phyloP scores from a whole-genome alignment of 2,888 invertebrate genomes.

The Ectemnius cavifrons region DNA sequence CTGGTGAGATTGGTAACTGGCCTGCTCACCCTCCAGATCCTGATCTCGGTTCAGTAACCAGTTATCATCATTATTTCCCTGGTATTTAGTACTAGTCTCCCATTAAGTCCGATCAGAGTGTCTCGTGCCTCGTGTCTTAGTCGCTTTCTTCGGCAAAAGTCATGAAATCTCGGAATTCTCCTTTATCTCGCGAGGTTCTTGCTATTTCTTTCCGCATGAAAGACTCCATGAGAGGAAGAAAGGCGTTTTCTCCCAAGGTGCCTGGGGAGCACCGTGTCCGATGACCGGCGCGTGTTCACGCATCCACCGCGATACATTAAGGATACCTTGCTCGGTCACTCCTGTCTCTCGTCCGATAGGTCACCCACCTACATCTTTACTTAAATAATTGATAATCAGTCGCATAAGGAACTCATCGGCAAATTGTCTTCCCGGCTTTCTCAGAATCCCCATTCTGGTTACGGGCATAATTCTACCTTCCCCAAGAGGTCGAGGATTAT shows the following conservation, averaged over 20 bases:
- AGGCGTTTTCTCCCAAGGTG: conserved; percentile 48
- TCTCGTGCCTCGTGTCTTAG: not conserved
- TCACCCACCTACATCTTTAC: no score
- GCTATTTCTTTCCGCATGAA: conserved; percentile 43
- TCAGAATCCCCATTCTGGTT: no score
- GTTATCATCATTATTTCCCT: no score
- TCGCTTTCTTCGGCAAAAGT: conserved; percentile 42
- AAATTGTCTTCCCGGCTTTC: no score
- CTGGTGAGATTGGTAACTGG: no score
- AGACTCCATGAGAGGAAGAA: conserved; percentile 38
- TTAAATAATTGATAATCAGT: no score
- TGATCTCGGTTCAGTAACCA: no score
- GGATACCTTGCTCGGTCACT: conserved; percentile 49
- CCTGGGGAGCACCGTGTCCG: conserved; percentile 66
- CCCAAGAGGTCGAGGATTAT: no score
- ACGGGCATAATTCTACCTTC: no score
- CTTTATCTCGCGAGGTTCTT: conserved; percentile 55
- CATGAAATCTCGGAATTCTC: conserved; percentile 66
- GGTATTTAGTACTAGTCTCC: not conserved
- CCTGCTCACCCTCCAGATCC: no score
- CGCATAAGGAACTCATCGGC: no score
- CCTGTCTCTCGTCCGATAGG: conserved; percentile 20
- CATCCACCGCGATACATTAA: conserved; percentile 66
- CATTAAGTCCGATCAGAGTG: not conserved
- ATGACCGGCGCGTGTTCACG: conserved; percentile 73